Base-by-base conservation (phyloP, 2,888 invertebrate species). In the Eretmocerus hayati region DNA sequence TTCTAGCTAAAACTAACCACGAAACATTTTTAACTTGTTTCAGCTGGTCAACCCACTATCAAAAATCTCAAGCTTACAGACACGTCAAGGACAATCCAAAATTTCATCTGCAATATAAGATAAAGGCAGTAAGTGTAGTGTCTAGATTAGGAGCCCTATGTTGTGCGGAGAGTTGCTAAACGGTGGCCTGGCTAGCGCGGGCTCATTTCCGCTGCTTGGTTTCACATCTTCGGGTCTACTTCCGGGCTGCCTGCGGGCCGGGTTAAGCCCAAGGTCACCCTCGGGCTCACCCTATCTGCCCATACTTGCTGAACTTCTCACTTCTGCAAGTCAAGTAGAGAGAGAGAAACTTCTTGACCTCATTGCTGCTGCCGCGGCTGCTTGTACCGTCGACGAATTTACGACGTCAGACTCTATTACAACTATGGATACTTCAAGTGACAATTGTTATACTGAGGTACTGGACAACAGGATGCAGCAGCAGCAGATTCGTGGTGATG, bases 101-200 rank as follows among this genome's bases (percentile, higher is more conserved):
- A n/a, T n/a, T n/a, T n/a, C n/a, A n/a, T n/a, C n/a, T n/a, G n/a
- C n/a, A n/a, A n/a, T n/a, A n/a, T n/a, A n/a, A n/a, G n/a, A n/a
- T n/a, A n/a, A n/a, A n/a, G n/a, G n/a, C n/a, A n/a, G n/a, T n/a
- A n/a, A n/a, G n/a, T n/a, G n/a, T n/a, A n/a, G n/a, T n/a, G n/a
- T n/a, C n/a, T n/a, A n/a, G n/a, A n/a, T n/a, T n/a, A n/a, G 50
- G 48, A 62, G 62, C 62, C 67, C 66, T 71, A 71, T 71, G 71
- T 71, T 71, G 71, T 71, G 71, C 71, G 71, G 71, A 52, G 71
- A 71, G 66, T 66, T 71, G 55, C 62, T 71, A 61, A 71, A 68
- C 69, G 71, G 71, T 60, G 69, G 70, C 59, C 65, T 71, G 59
- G 71, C 69, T 66, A 71, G 70, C 64, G 65, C 69, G 63, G 71